phyloP scores from a whole-genome alignment of 2,888 invertebrate genomes.

The Eurytoma adleriae region DNA sequence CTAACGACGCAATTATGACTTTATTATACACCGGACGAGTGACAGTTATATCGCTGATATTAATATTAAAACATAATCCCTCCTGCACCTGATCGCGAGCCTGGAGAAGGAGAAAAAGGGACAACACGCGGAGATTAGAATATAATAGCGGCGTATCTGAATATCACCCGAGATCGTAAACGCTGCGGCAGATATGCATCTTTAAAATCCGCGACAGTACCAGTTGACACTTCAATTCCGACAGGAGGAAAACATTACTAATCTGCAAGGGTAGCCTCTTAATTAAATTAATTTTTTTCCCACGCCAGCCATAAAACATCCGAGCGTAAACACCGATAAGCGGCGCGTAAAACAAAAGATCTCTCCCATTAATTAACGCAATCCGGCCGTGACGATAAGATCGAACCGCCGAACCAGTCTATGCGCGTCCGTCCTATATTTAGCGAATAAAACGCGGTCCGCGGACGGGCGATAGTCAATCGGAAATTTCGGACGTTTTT shows the following conservation, averaged over 20 bases:
- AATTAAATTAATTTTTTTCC: no score
- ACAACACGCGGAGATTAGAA: conserved; percentile 31
- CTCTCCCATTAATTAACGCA: not conserved
- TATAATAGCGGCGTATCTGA: not conserved
- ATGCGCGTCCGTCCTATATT: conserved; percentile 5
- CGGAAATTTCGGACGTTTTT: not conserved
- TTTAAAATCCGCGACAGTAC: no score
- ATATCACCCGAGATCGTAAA: not conserved
- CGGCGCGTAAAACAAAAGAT: not conserved
- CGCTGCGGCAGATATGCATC: no score
- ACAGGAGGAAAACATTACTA: no score
- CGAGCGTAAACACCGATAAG: not conserved
- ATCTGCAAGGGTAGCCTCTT: no score
- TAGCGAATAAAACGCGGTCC: not conserved
- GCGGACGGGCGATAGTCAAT: no score
- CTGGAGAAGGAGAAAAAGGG: not conserved
- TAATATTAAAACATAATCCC: conserved; percentile 68
- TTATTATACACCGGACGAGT: conserved; percentile 66
- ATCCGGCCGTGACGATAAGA: not conserved
- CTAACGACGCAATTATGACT: conserved; percentile 59
- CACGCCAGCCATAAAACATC: no score
- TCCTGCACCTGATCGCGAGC: conserved; percentile 1
- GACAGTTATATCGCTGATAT: conserved; percentile 61
- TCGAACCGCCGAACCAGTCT: not conserved
- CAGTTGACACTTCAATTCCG: no score